Evolutionary conservation across 1,140 invertebrate species (phyloP), one percentile per base, ranked within the genome.

Genomic region (Drosophila arawakana): DNA sequence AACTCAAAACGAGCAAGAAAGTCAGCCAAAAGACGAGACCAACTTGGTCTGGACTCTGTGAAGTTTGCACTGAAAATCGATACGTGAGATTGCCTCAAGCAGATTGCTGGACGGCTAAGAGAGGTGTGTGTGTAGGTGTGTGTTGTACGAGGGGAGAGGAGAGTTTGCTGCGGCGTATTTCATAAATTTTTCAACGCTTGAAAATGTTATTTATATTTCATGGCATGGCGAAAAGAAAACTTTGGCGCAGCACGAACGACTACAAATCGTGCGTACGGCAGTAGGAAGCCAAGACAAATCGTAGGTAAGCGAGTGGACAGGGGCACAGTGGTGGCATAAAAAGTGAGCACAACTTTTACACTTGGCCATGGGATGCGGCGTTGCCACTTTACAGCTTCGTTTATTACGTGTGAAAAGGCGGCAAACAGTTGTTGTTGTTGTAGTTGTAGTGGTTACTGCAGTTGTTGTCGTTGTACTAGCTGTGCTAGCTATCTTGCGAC

Each of bases 191-290:
- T 90, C 81, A 86, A 63, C 77, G 77, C 71, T 75, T 68, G 76
- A 85, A 88, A 88, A 88, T 84, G 84, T 80, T 89, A 88, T 88
- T 88, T 88, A 90, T 88, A 84, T 88, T 88, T 88, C 85, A 88
- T 90, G 84, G 80, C 60, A 76, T 47, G 70, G 72, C 39, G 60
- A 72, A 72, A 73, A 65, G 72, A 69, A 90, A 85, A 88, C 81
- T 88, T 88, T 88, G 85, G 80, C 84, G 78, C 84, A 84, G 81
- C 84, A 88, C 85, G 85, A 88, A 86, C 82, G 82, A 73, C 82
- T 86, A 88, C 82, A 86, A 86, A 86, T 86, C 82, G 82, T 86
- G 82, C 82, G 82, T 86, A 86, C 76, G 58, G 55, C 66, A 68
- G 35, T 44, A 69, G 66, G 50, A 73, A 69, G 66, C 72, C 72